Conservation (phyloP, 1,140 invertebrate genomes). For the Charaxes varanes region DNA sequence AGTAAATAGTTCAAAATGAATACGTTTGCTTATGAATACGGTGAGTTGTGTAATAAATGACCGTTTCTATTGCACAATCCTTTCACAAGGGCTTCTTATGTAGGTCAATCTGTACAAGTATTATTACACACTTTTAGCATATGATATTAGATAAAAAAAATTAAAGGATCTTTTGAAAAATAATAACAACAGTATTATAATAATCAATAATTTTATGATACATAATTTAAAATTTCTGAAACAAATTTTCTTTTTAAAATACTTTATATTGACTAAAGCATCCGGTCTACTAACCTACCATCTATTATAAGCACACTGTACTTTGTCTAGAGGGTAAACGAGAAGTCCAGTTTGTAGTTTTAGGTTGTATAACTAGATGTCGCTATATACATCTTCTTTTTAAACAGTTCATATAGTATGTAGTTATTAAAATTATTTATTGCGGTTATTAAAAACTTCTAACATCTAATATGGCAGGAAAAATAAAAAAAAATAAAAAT, state of each 20-base stretch:
- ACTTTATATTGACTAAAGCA: slow-evolving; percentile 18
- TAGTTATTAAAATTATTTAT: too few relatives aligned
- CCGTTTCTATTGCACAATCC: slow-evolving; percentile 74
- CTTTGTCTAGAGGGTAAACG: not conserved
- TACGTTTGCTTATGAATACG: slow-evolving; percentile 69
- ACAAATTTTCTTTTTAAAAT: slow-evolving; percentile 3
- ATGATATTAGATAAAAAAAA: slow-evolving; percentile 8
- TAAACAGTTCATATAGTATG: too few relatives aligned
- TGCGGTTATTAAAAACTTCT: too few relatives aligned
- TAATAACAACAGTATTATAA: too few relatives aligned
- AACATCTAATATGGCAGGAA: too few relatives aligned
- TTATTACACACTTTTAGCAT: slow-evolving; percentile 38
- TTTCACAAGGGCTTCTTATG: slow-evolving; percentile 72
- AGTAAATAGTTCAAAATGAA: slow-evolving; percentile 62
- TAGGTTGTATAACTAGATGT: too few relatives aligned
- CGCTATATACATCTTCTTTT: too few relatives aligned
- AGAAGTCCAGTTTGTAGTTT: too few relatives aligned
- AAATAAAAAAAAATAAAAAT: too few relatives aligned
- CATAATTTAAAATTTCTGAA: not conserved
- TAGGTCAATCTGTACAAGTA: slow-evolving; percentile 69
- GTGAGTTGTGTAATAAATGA: slow-evolving; percentile 72
- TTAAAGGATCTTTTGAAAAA: not conserved
- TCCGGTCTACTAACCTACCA: slow-evolving; percentile 32
- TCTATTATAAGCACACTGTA: slow-evolving; percentile 11
- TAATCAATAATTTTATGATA: not conserved